Percentiles rank a stretch among this genome's conserved stretches.
Conservation (phyloP, 2,888 invertebrate genomes). For the Drosophila lacicola region DNA sequence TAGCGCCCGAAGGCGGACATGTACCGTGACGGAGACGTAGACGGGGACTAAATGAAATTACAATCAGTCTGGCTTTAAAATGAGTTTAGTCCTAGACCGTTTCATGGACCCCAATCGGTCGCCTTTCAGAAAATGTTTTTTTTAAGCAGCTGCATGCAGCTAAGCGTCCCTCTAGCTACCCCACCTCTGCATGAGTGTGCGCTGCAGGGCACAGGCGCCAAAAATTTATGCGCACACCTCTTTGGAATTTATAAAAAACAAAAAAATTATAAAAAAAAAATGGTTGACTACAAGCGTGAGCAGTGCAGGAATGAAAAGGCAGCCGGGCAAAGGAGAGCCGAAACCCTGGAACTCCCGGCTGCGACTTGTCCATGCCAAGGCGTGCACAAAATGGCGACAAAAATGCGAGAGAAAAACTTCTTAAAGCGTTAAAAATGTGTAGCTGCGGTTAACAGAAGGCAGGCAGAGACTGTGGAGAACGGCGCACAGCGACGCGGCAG, state of each 20-base stretch:
- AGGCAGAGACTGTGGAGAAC: constrained; percentile 2
- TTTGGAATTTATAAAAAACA: constrained; percentile 55
- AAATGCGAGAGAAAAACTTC: constrained; percentile 51
- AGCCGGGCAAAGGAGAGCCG: constrained; percentile 1
- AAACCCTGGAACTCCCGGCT: constrained; percentile 24
- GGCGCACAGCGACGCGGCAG: constrained; percentile 33
- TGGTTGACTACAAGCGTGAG: constrained; percentile 27
- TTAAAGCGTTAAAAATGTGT: constrained; percentile 69
- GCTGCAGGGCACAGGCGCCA: constrained; percentile 60
- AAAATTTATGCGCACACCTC: constrained; percentile 76
- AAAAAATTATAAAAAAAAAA: constrained; percentile 16
- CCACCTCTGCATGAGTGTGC: constrained; percentile 56
- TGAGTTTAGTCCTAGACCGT: constrained; percentile 50
- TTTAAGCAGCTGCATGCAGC: constrained; percentile 26
- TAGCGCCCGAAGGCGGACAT: constrained; percentile 1
- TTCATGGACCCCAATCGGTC: constrained; percentile 11
- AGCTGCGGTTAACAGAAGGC: constrained; percentile 45
- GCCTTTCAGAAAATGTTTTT: constrained; percentile 29
- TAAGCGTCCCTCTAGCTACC: background rate
- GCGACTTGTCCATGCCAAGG: constrained; percentile 49
- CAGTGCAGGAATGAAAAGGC: constrained; percentile 28
- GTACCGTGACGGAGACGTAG: constrained; percentile 1
- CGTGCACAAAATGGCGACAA: constrained; percentile 68
- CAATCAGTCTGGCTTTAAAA: constrained; percentile 75
- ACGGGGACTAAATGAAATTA: constrained; percentile 66